These are phyloP conservation scores for Dinocampus coccinellae DNA, from an alignment of 2,888 invertebrate species.

Conservation along the genomic window DNA sequence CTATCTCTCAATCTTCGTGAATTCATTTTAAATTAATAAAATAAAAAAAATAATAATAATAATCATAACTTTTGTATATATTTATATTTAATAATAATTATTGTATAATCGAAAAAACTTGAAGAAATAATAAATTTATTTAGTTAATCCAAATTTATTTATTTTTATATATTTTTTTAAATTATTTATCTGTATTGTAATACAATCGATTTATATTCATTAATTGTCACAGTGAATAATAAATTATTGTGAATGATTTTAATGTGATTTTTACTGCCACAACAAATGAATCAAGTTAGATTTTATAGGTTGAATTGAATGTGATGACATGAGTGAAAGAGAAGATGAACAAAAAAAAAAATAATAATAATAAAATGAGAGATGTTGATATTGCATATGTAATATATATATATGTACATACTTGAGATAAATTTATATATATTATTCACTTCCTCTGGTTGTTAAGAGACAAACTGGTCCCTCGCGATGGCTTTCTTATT, in stretches of 20 bases:
- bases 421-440: conserved; percentile 46
- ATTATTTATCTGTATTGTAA: too few species aligned
- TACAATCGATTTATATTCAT: neutral
- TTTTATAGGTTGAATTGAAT: conserved; percentile 48
- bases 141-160: too few species aligned
- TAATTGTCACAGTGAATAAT: conserved; percentile 42
- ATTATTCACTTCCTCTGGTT: conserved; percentile 55
- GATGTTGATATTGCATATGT: neutral
- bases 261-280: conserved; percentile 13
- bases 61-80: too few species aligned
- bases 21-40: neutral
- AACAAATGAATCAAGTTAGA: conserved; percentile 20
- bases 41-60: too few species aligned
- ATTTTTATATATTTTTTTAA: too few species aligned
- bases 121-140: too few species aligned
- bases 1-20: too few species aligned
- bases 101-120: too few species aligned
- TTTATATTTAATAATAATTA: too few species aligned
- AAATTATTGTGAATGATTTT: neutral
- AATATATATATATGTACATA: neutral
- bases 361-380: conserved; percentile 55
- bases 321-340: conserved; percentile 31
- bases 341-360: conserved; percentile 50
- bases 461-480: neutral
- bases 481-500: conserved; percentile 10